A percentile compares a stretch with the other conserved stretches of the same genome.
Conservation (phyloP, 2,888 invertebrate genomes). For the Masnerella sp. region DNA sequence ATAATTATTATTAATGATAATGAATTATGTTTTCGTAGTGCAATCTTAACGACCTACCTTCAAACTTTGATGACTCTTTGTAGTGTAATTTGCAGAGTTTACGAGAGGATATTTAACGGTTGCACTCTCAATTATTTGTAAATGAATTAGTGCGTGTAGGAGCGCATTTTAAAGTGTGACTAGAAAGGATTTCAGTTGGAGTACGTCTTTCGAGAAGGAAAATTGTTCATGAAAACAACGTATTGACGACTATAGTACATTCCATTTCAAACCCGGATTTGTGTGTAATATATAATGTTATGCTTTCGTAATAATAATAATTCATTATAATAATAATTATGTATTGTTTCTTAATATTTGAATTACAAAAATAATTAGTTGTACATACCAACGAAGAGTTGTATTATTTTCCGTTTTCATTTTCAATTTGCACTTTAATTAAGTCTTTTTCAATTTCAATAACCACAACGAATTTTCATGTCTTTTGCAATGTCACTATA, state of each 20-base stretch:
- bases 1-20: conserved; percentile 51
- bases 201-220: not conserved
- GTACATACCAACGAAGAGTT: conserved; percentile 26
- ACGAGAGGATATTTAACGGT: not conserved
- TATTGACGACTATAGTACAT: conserved; percentile 40
- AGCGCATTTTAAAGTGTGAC: conserved; percentile 16
- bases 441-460: conserved; percentile 20
- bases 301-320: conserved; percentile 38
- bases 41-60: not conserved
- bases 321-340: conserved; percentile 54
- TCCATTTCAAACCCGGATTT: conserved; percentile 37
- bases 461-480: conserved; percentile 19
- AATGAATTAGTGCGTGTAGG: conserved; percentile 5
- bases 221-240: conserved; percentile 1
- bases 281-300: conserved; percentile 32
- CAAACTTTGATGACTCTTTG: not conserved
- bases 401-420: conserved; percentile 4
- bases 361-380: conserved; percentile 43
- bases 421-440: not conserved
- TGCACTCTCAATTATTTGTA: not conserved
- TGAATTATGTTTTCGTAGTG: conserved; percentile 39
- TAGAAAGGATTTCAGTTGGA: too few relatives aligned
- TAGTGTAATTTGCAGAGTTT: conserved; percentile 1
- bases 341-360: conserved; percentile 36
- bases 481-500: conserved; percentile 27